Base-by-base conservation (phyloP, 2,797 vertebrate genomes). In the Tolypeutes matacus region DNA sequence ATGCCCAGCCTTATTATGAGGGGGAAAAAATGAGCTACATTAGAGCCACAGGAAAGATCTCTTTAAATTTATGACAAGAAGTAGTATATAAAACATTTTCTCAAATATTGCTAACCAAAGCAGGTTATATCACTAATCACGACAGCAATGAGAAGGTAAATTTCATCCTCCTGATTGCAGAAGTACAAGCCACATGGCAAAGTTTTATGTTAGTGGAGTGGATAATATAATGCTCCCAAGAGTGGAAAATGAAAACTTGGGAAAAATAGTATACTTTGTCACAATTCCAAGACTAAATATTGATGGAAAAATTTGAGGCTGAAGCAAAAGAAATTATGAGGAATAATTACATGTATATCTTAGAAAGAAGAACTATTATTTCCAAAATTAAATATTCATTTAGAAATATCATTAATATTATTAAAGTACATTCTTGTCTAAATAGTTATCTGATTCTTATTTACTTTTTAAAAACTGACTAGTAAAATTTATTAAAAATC, bases 401-500 rank as follows among this genome's bases (percentile, higher is more conserved):
- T 6, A 46, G n/a, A 42, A 60, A 58, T 85, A 94, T 25, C 6
- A 46, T 77, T 17, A 51, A 51, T 42, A 73, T 23, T 78, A 9
- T 72, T n/a, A 39, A 65, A 56, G 77, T n/a, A 78, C 69, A 95
- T 81, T 53, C 20, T 3, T 36, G 31, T 4, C 7, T 84, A 72
- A 77, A 56, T 65, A 73, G 29, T 67, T 78, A 53, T 34, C 72
- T 85, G 36, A 92, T 83, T 94, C 20, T 73, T 3, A 39, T 39
- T 39, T 39, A 39, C 39, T 39, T 39, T 39, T 39, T 39, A 39
- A 46, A 78, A 97, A 58, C 49, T 83, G 23, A 46, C 49, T 73
- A 75, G 62, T 12, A 89, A 51, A 89, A 53, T 27, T 87, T 76
- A 91, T 64, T 85, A 81, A 89, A 31, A 81, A 51, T 34, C 58